phyloP scores from a whole-genome alignment of 2,113 vertebrate genomes.

The Pantherophis guttatus region DNA sequence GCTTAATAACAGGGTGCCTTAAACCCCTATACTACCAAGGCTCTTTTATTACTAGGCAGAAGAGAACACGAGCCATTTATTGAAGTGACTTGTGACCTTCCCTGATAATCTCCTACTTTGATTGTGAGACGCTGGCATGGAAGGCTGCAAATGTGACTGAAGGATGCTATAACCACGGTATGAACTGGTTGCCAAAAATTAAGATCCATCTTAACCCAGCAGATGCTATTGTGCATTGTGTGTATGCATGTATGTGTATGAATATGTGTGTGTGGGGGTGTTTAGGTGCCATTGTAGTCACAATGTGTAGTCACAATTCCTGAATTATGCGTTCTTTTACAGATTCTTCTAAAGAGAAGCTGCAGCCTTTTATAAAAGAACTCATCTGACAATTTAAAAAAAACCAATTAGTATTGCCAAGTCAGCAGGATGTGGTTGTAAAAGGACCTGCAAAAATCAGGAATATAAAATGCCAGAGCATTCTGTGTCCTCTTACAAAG shows the following conservation, averaged over 20 bases:
- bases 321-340: neutral
- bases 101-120: neutral
- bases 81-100: neutral
- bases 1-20: no score
- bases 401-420: neutral
- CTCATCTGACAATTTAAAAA: neutral
- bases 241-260: no score
- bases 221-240: no score
- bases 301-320: neutral
- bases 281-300: neutral
- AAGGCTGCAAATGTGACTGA: neutral
- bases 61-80: neutral
- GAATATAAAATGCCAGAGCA: neutral
- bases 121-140: neutral
- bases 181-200: no score
- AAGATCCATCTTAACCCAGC: no score
- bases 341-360: neutral
- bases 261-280: no score
- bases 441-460: neutral
- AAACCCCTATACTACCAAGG: no score
- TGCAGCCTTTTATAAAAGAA: neutral
- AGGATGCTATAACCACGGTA: no score
- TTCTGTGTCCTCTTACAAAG: neutral
- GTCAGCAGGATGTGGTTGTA: neutral
- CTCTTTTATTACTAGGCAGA: neutral